Conservation (phyloP, 2,888 invertebrate genomes). For the Epiperipatus broadwayi region DNA sequence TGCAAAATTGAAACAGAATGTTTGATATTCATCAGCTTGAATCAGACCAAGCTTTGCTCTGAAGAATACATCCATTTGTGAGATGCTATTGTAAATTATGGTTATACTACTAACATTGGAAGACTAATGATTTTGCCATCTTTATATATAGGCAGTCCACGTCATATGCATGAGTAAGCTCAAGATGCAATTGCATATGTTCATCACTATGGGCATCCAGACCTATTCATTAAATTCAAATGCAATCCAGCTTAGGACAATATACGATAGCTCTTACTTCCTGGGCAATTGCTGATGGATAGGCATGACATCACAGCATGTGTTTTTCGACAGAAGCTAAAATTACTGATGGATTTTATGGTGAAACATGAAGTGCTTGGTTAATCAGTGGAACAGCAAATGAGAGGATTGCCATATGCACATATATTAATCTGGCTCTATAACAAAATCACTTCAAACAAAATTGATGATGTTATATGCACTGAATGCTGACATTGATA, state of each 20-base stretch:
- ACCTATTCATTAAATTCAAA: conserved; percentile 23
- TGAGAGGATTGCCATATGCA: conserved; percentile 22
- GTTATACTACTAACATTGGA: conserved; percentile 16
- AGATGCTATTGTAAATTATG: conserved; percentile 17
- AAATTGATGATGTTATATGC: conserved; percentile 24
- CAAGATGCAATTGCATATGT: conserved; percentile 22
- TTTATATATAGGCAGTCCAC: conserved; percentile 16
- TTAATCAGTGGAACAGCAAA: conserved; percentile 22
- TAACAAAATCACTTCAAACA: too few relatives aligned
- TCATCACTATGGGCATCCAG: conserved; percentile 19
- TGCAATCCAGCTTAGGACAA: conserved; percentile 24
- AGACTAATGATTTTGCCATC: conserved; percentile 18
- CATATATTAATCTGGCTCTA: conserved; percentile 21
- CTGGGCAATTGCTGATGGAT: conserved; percentile 17
- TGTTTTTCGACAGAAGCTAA: conserved; percentile 20
- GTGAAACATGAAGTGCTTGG: conserved; percentile 19
- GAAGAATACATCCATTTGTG: conserved; percentile 19
- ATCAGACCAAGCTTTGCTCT: conserved; percentile 14
- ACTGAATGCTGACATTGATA: conserved; percentile 22
- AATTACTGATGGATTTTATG: conserved; percentile 18
- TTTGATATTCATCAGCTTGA: too few relatives aligned
- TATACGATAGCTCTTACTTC: conserved; percentile 18
- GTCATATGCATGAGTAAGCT: conserved; percentile 18
- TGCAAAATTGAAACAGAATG: too few relatives aligned
- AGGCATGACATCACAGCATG: conserved; percentile 20